Evolutionary conservation across 2,113 vertebrate genomes (phyloP), one percentile per base, ranked within the genome.

Genomic region (Toxotes jaculatrix): DNA sequence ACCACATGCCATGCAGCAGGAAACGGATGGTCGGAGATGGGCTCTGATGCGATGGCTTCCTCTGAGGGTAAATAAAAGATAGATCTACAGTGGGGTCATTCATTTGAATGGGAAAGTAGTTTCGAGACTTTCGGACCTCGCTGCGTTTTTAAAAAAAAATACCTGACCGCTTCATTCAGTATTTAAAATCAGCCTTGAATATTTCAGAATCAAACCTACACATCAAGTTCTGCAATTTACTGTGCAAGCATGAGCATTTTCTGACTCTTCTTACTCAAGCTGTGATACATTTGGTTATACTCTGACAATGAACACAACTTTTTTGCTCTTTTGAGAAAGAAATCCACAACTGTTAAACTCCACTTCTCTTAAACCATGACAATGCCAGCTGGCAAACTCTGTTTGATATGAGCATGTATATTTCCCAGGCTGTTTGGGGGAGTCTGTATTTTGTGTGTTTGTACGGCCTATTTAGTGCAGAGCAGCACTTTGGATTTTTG

Each of bases 1-100:
- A 77, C 79, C 77, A 79, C 77, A 74, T 62, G 71, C 71, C 84
- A 73, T 56, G 77, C 61, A 79, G 73, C 56, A 27, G 66, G 55
- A 59, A 86, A 84, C 7, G 16, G 55, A 67, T 84, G 77, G 64
- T 65, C 42, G 7, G 43, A 80, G 88, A 89, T 74, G 36, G 31
- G 7, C 27, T 87, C 10, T 63, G 45, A 76, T 83, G 59, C 42
- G 0, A 70, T 38, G 57, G 74, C 74, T 68, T 77, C 79, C 43
- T 80, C 66, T 43, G 59, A 71, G 23, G 38, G 67, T 77, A 19
- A 84, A 90, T 82, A 34, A 84, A 83, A 88, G 74, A 76, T 74
- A 10, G 9, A 79, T 79, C n/a, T 9, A 14, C 38, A 27, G 57
- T 68, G 56, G 56, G 27, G 27, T 27, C 1, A 27, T 27, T 27